A percentile compares a stretch with the other conserved stretches of the same genome.
These are phyloP conservation scores for Parazoanthus darwini DNA, from an alignment of 92 coral and sea anemone genomes.

Conservation along the genomic window DNA sequence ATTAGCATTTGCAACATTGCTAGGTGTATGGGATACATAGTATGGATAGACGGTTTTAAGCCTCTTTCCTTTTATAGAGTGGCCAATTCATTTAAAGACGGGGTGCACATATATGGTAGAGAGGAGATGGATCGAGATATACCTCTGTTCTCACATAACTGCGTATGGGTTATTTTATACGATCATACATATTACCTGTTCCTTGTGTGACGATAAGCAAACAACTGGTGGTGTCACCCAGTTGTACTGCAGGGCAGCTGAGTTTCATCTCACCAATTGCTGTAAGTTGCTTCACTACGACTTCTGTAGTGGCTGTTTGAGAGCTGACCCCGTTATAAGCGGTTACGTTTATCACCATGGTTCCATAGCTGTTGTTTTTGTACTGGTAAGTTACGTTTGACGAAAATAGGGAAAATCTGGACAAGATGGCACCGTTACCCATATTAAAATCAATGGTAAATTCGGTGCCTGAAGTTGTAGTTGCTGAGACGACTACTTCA, in stretches of 20 bases:
- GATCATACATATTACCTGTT: constrained; percentile 12
- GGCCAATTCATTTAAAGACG: too few relatives aligned
- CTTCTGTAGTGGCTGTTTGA: neutral
- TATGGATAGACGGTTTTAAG: too few relatives aligned
- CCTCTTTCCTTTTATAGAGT: too few relatives aligned
- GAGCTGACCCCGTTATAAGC: constrained; percentile 13
- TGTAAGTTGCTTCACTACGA: constrained; percentile 6
- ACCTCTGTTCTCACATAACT: too few relatives aligned
- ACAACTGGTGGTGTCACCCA: neutral
- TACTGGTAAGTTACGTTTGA: constrained; percentile 18
- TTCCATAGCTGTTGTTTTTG: neutral
- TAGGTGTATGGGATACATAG: too few relatives aligned
- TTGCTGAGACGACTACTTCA: neutral
- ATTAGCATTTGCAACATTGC: too few relatives aligned
- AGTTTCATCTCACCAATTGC: neutral
- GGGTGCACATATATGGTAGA: too few relatives aligned
- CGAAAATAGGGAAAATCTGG: neutral
- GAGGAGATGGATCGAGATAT: too few relatives aligned
- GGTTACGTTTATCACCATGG: constrained; percentile 16
- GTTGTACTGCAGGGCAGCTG: constrained; percentile 11
- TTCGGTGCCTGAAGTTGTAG: constrained; percentile 2
- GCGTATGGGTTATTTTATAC: too few relatives aligned
- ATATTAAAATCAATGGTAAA: neutral
- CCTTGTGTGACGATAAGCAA: neutral
- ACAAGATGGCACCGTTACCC: neutral